Base-by-base conservation (phyloP, 2,888 invertebrate genomes). In the Drosophila setosimentum region DNA sequence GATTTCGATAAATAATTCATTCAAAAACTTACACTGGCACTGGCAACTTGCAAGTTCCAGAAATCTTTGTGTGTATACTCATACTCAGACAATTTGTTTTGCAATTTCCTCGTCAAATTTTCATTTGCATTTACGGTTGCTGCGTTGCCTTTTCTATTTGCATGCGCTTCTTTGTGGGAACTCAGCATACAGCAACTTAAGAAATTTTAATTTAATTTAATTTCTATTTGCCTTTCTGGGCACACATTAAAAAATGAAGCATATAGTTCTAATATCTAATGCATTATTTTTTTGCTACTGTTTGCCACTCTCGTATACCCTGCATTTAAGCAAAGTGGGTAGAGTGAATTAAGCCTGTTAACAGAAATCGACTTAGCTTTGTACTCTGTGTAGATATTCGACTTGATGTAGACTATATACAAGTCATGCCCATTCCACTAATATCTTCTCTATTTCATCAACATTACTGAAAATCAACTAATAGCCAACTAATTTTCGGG, bases 141-240 rank as follows among this genome's bases (percentile, higher is more conserved):
- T 65, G 24, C 30, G 71, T 73, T 60, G 65, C 55, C 61, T 77
- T 73, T 53, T 77, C 63, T 77, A 73, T 77, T 77, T 73, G 76
- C 78, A 73, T 60, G 49, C 55, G 57, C 75, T 75, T 64, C 78
- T 65, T 51, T 63, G 40, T 59, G 66, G 16, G 57, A 72, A 51
- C 71, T 54, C 62, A 33, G 63, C 75, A 78, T 61, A 68, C 68
- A 59, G 53, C 74, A 78, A 68, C 61, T 82, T 82, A 73, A 37
- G 40, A 62, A 79, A 83, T 79, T 78, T 82, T 67, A 67, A 73
- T 73, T 81, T 78, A 70, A 82, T 82, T 83, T 79, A 59, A 79
- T 80, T 82, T 82, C 49, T 81, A 79, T 82, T 81, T 82, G 79
- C 79, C 73, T 73, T 76, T 60, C 82, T 76, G 82, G 71, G 70